These are phyloP conservation scores for Charanyca ferruginea DNA, from an alignment of 2,888 invertebrate genomes.

Conservation along the genomic window DNA sequence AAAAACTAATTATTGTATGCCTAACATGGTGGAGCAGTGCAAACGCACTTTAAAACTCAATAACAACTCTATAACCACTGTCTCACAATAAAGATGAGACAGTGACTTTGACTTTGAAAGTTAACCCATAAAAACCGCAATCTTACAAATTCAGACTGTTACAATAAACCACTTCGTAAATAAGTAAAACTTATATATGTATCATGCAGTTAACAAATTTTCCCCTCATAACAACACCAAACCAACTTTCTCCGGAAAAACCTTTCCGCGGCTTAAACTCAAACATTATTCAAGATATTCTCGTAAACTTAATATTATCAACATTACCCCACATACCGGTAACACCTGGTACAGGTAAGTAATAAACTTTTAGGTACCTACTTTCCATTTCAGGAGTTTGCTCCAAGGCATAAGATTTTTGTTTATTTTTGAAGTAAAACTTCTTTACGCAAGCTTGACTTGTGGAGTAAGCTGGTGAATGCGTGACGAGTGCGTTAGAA, in stretches of 20 bases:
- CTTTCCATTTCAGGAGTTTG: conserved; percentile 22
- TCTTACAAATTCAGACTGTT: no score
- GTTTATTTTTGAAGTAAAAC: no score
- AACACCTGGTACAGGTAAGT: conserved; percentile 51
- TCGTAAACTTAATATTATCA: conserved; percentile 44
- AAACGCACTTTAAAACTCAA: no score
- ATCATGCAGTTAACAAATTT: not conserved
- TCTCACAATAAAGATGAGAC: no score
- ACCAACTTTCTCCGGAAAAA: not conserved
- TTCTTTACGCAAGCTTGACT: no score
- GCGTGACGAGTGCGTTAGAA: no score
- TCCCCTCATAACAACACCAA: not conserved
- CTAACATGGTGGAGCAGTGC: no score
- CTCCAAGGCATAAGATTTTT: conserved; percentile 7
- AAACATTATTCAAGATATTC: conserved; percentile 33
- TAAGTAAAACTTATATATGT: not conserved
- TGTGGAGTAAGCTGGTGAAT: no score
- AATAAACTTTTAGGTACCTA: conserved; percentile 44
- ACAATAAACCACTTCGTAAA: not conserved
- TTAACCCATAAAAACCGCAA: no score
- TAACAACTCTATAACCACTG: no score
- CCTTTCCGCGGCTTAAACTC: not conserved
- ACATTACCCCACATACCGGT: conserved; percentile 34
- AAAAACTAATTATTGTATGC: no score
- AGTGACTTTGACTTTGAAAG: no score